Conservation (phyloP, 64 coral and sea anemone species). For the Astreopora myriophthalma region DNA sequence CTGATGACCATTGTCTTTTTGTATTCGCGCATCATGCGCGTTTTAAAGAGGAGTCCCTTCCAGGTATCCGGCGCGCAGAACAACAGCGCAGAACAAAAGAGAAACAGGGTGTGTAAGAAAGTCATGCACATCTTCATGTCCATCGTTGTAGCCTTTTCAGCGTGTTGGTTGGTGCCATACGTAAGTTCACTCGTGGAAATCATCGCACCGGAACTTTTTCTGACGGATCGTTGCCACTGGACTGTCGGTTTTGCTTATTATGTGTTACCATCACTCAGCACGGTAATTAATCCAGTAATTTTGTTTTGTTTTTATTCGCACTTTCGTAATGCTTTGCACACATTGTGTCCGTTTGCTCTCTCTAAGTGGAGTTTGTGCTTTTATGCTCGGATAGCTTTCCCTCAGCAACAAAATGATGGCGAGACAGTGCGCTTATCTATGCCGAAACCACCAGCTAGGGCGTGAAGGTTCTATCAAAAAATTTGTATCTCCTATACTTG, state of each 20-base stretch:
- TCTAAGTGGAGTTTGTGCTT: too few species aligned
- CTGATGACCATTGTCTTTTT: not conserved
- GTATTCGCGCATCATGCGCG: not conserved
- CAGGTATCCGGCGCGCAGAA: too few species aligned
- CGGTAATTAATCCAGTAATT: not conserved
- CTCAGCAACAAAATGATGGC: too few species aligned
- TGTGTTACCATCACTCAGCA: not conserved
- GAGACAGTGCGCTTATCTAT: too few species aligned
- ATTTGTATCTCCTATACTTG: too few species aligned
- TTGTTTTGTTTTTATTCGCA: not conserved
- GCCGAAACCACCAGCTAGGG: too few species aligned
- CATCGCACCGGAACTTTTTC: not conserved
- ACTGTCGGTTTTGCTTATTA: not conserved
- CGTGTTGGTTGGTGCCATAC: not conserved
- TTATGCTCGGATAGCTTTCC: too few species aligned
- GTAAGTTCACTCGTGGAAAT: not conserved
- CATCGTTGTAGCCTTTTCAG: not conserved
- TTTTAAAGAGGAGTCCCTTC: not conserved
- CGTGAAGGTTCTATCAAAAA: too few species aligned
- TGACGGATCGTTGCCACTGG: not conserved
- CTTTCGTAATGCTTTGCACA: not conserved
- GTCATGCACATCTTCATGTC: not conserved
- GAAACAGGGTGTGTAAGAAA: not conserved
- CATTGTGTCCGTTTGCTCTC: not conserved
- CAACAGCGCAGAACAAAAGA: not conserved